Evolutionary conservation across 2,797 vertebrate genomes (phyloP), one percentile per base, ranked within the genome.

Genomic region (Channallabes apus): DNA sequence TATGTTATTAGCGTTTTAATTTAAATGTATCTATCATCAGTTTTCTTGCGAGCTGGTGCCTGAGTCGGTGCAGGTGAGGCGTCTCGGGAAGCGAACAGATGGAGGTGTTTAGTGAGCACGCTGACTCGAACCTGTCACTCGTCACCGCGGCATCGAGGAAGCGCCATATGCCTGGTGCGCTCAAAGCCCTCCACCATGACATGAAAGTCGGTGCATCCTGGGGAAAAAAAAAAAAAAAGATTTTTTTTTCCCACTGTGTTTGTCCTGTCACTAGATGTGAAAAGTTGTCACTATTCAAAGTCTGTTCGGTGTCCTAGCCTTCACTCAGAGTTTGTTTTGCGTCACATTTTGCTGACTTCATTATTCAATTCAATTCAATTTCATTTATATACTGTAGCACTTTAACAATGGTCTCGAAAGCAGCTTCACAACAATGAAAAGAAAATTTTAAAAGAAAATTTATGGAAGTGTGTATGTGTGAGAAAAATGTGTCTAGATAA

Each of bases 41-140:
- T 94, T 94, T 91, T 90, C 93, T 93, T 94, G 92, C 88, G 92
- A 93, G 92, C 94, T 96, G 93, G 96, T 97, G 95, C 97, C 94
- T 96, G 96, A 97, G 95, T 58, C 96, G 96, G 96, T 94, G 94
- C 94, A 95, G 91, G 90, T 90, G 95, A 94, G 95, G 93, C 88
- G 95, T 97, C 96, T 92, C 90, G 93, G 96, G 97, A 95, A 93
- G 92, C 87, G 92, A 96, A 95, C 96, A 96, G 94, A 95, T 93
- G 96, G 96, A 95, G 96, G 94, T 94, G 95, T 97, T 97, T 96
- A 97, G 94, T 94, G 94, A 95, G 92, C 94, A 88, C 87, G 90
- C 91, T 89, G 89, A 91, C 92, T 94, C 94, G 94, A 96, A 96
- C 95, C 94, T 92, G 94, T 96, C 95, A 96, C 94, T 96, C 96